Percentiles rank a stretch among this genome's conserved stretches.
phyloP scores from a whole-genome alignment of 2,797 vertebrate genomes.

The Mormyrus hasselquistii region DNA sequence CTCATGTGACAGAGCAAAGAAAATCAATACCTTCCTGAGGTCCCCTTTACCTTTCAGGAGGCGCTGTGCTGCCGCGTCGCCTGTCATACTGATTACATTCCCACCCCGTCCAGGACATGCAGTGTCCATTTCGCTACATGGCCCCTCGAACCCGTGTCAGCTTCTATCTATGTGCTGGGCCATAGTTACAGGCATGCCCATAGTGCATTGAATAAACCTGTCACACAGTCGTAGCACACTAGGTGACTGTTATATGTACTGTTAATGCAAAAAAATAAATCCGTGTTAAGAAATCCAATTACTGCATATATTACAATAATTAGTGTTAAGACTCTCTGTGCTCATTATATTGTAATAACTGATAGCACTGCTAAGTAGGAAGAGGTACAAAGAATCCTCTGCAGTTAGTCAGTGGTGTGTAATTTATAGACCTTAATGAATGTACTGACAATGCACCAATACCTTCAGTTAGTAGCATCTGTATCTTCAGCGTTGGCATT shows the following conservation, averaged over 20 bases:
- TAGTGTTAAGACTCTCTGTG: constrained; percentile 10
- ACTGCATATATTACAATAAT: constrained; percentile 3
- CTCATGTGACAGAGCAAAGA: background rate
- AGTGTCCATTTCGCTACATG: background rate
- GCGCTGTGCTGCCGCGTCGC: background rate
- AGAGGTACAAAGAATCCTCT: background rate
- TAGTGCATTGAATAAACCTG: background rate
- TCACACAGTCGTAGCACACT: background rate
- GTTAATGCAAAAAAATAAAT: constrained; percentile 18
- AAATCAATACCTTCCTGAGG: background rate
- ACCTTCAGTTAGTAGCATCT: background rate
- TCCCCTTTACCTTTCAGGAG: background rate
- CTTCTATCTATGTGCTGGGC: background rate
- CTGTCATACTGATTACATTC: background rate
- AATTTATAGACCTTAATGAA: constrained; percentile 17
- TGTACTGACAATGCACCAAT: constrained; percentile 20
- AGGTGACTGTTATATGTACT: constrained; percentile 20
- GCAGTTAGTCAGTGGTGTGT: constrained; percentile 10
- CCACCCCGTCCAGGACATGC: background rate
- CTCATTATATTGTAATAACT: background rate
- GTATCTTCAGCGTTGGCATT: background rate
- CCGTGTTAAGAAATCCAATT: background rate
- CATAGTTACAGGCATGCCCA: background rate
- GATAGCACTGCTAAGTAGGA: background rate
- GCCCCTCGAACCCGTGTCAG: background rate